Conservation (phyloP, 2,888 invertebrate species). For the Scaptomyza flava region DNA sequence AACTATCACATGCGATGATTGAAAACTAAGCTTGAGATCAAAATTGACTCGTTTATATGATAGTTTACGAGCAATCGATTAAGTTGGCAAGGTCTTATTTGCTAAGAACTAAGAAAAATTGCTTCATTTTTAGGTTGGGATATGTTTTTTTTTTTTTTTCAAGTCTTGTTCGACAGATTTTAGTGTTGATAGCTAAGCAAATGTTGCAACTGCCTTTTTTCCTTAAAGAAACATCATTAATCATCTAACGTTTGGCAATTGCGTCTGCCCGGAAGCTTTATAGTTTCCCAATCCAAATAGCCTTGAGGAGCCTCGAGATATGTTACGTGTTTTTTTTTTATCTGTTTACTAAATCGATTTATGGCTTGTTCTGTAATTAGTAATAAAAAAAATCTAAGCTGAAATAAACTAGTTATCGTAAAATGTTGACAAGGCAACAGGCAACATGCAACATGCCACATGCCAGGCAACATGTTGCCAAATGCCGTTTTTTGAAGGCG, state of each 20-base stretch:
- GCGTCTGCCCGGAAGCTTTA: conserved; percentile 33
- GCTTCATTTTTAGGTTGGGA: conserved; percentile 8
- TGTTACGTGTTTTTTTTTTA: not conserved
- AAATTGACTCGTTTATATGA: conserved; percentile 12
- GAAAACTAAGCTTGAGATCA: not conserved
- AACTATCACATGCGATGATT: conserved; percentile 11
- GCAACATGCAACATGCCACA: conserved; percentile 27
- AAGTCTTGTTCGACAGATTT: conserved; percentile 39
- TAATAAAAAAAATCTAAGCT: conserved; percentile 26
- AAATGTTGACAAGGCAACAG: conserved; percentile 60
- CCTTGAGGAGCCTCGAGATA: conserved; percentile 43
- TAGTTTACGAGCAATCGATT: conserved; percentile 4
- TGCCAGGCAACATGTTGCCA: conserved; percentile 67
- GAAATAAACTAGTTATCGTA: conserved; percentile 46
- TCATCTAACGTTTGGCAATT: conserved; percentile 31
- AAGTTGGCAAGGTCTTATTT: not conserved
- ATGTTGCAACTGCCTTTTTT: conserved; percentile 17
- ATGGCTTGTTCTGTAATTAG: conserved; percentile 61
- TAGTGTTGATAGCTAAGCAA: conserved; percentile 35
- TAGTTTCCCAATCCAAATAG: conserved; percentile 40
- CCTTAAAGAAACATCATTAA: conserved; percentile 36
- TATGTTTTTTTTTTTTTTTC: not conserved
- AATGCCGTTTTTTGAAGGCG: conserved; percentile 25
- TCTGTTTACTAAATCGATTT: conserved; percentile 58
- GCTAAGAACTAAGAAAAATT: not conserved